These are phyloP conservation scores for Crypturellus undulatus DNA, from an alignment of 2,113 vertebrate genomes.

Conservation along the genomic window DNA sequence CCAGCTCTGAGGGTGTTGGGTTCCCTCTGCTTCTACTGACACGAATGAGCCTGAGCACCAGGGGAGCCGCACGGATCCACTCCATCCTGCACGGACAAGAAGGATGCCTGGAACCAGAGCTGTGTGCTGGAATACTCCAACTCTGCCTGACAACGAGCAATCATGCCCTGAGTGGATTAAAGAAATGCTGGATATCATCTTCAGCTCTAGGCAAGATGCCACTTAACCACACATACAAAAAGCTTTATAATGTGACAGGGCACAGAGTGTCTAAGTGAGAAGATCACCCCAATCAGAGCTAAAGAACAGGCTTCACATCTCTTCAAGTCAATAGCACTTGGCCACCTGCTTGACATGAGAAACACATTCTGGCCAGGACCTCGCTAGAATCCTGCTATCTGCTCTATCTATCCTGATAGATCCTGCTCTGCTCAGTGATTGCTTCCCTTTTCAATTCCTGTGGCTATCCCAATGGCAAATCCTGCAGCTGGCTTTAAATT, in stretches of 20 bases:
- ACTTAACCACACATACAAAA: too few relatives aligned
- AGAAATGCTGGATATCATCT: not conserved
- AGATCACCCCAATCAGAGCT: not conserved
- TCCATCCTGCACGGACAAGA: rapidly evolving
- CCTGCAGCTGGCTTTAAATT: not conserved
- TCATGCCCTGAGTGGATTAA: not conserved
- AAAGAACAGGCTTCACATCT: not conserved
- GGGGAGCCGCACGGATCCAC: not conserved
- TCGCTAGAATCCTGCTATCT: not conserved
- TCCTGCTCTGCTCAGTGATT: not conserved
- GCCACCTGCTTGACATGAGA: not conserved
- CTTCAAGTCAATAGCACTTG: not conserved
- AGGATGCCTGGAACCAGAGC: not conserved
- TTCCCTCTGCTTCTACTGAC: too few relatives aligned
- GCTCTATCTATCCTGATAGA: too few relatives aligned
- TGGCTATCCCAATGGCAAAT: not conserved
- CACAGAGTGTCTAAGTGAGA: not conserved
- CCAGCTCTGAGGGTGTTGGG: not conserved
- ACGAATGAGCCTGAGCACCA: not conserved
- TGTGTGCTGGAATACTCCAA: not conserved
- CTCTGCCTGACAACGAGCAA: not conserved
- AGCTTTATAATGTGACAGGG: not conserved
- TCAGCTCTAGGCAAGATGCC: not conserved
- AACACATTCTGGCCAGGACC: not conserved
- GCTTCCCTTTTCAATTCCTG: not conserved